Conservation (phyloP, 2,888 invertebrate genomes). For the Julus scanicus region DNA sequence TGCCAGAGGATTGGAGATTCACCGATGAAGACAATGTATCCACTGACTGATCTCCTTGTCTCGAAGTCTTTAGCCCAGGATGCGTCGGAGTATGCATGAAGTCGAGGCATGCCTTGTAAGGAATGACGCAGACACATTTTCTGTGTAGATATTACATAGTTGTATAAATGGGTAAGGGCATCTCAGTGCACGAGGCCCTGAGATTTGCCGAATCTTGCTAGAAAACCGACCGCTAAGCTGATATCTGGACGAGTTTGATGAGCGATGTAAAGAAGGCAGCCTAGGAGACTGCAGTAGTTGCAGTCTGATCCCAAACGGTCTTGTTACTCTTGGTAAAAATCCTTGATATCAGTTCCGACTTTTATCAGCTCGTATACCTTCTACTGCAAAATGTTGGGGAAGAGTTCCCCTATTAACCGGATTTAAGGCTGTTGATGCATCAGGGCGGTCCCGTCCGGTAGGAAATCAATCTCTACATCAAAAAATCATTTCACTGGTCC, state of each 20-base stretch:
- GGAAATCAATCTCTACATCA: not conserved
- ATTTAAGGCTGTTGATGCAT: not conserved
- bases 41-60: not conserved
- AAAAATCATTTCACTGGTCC: not conserved
- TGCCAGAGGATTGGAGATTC: slow-evolving; percentile 58
- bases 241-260: not conserved
- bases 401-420: not conserved
- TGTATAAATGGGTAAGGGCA: not conserved
- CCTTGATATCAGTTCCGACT: not conserved
- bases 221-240: not conserved
- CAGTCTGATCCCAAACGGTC: not conserved
- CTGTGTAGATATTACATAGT: not conserved
- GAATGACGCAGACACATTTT: not conserved
- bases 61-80: not conserved
- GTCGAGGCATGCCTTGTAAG: not conserved
- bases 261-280: not conserved
- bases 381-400: not conserved
- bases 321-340: too few relatives aligned
- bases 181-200: not conserved
- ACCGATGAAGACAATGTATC: not conserved
- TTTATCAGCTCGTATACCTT: too few relatives aligned
- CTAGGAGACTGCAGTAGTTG: not conserved
- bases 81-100: not conserved
- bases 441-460: not conserved
- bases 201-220: not conserved